phyloP scores from a whole-genome alignment of 2,113 vertebrate genomes.

The Ptilorrhoa leucosticta region DNA sequence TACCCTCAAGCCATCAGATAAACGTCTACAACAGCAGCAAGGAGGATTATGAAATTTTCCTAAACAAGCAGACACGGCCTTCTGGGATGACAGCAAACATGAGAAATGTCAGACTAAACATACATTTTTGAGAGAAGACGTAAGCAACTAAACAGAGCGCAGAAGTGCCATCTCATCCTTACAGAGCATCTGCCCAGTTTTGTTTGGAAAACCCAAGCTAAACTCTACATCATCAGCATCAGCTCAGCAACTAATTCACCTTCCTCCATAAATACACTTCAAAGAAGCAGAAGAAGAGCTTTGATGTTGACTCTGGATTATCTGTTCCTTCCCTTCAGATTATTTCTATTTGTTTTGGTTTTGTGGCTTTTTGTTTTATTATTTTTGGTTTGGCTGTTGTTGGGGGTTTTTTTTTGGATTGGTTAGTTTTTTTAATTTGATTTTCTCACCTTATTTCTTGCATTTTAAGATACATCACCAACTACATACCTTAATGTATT shows the following conservation, averaged over 20 bases:
- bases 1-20: not conserved
- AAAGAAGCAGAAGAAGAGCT: not conserved
- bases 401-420: not conserved
- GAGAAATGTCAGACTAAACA: conserved; percentile 58
- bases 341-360: not conserved
- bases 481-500: not conserved
- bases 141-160: not conserved
- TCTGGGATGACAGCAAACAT: conserved; percentile 30
- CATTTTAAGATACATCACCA: not conserved
- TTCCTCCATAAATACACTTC: not conserved
- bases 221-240: not conserved
- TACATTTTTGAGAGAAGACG: conserved; percentile 45
- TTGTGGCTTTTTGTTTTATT: not conserved
- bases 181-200: not conserved
- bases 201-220: not conserved
- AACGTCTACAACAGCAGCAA: not conserved
- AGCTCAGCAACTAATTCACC: not conserved
- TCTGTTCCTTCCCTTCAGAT: not conserved
- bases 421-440: not conserved
- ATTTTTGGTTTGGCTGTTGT: not conserved
- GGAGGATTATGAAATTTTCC: conserved; percentile 11
- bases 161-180: not conserved
- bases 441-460: not conserved
- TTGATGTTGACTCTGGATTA: not conserved
- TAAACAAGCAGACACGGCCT: conserved; percentile 14